Percentiles rank a stretch among this genome's conserved stretches.
phyloP scores from a whole-genome alignment of 1,140 invertebrate genomes.

The Heterodera carotae region DNA sequence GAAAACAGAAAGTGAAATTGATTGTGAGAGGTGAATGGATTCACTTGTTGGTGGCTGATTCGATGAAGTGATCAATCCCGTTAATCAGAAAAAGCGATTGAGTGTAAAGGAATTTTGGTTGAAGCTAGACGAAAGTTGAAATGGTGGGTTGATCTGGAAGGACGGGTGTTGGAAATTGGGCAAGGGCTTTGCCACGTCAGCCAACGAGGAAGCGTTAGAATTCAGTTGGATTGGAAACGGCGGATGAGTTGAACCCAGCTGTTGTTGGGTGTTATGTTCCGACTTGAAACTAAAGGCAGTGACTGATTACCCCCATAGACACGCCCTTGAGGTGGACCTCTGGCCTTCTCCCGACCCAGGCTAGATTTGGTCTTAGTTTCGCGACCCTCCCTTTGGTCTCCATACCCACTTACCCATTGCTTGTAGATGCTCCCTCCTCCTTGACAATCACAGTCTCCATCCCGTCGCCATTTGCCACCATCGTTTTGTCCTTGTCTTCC shows the following conservation, averaged over 20 bases:
- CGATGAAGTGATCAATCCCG: neutral
- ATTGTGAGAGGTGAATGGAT: neutral
- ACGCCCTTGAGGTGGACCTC: no score
- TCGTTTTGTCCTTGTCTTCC: neutral
- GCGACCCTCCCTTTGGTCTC: neutral
- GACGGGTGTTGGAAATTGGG: neutral
- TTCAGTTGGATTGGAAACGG: neutral
- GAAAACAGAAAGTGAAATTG: neutral
- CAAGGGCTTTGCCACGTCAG: neutral
- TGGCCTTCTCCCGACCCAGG: no score
- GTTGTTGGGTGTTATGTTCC: neutral
- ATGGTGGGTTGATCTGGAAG: neutral
- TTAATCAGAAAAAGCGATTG: neutral
- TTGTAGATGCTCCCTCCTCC: neutral
- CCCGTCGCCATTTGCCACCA: neutral
- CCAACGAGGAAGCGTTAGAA: neutral
- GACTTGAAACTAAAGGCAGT: no score
- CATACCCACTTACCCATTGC: neutral
- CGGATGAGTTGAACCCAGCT: neutral
- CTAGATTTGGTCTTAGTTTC: constrained; percentile 1
- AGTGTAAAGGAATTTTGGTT: neutral
- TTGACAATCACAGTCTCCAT: neutral
- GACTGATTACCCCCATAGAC: no score
- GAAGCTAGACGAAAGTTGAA: neutral
- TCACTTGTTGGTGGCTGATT: neutral